phyloP scores from a whole-genome alignment of 2,888 invertebrate genomes.

The Nomada ferruginata region DNA sequence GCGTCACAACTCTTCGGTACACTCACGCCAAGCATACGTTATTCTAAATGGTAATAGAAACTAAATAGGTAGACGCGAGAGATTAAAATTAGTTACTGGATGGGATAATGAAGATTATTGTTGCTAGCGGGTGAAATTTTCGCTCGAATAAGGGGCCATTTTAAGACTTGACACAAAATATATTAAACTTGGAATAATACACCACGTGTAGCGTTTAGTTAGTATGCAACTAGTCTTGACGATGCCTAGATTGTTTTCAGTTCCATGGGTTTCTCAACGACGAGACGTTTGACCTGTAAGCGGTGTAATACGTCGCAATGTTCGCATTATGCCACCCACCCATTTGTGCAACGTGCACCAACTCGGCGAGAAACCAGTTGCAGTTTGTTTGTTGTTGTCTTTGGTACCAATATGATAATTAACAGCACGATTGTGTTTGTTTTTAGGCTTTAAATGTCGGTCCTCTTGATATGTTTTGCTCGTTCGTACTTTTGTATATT shows the following conservation, averaged over 20 bases:
- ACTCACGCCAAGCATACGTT: conserved; percentile 55
- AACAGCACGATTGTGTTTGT: conserved; percentile 41
- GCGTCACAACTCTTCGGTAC: conserved; percentile 53
- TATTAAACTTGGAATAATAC: conserved; percentile 82
- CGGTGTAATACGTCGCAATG: conserved; percentile 29
- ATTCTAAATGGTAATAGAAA: conserved; percentile 47
- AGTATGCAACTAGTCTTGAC: conserved; percentile 74
- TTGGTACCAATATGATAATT: conserved; percentile 17
- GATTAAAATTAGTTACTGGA: background rate
- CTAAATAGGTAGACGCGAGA: background rate
- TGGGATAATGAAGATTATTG: background rate
- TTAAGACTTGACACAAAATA: conserved; percentile 83
- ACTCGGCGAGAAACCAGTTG: conserved; percentile 45
- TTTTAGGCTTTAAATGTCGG: conserved; percentile 62
- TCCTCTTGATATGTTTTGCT: conserved; percentile 75
- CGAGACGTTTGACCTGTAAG: conserved; percentile 39
- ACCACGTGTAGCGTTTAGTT: conserved; percentile 76
- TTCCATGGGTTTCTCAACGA: conserved; percentile 37
- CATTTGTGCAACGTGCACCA: conserved; percentile 18
- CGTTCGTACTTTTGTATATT: conserved; percentile 29
- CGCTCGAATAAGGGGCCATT: conserved; percentile 51
- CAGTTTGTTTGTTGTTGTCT: conserved; percentile 28
- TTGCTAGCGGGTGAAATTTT: conserved; percentile 4
- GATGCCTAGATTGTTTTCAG: conserved; percentile 57
- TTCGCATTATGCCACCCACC: conserved; percentile 24